Conservation (phyloP, 1,140 invertebrate genomes). For the Trachymyrmex septentrionalis region DNA sequence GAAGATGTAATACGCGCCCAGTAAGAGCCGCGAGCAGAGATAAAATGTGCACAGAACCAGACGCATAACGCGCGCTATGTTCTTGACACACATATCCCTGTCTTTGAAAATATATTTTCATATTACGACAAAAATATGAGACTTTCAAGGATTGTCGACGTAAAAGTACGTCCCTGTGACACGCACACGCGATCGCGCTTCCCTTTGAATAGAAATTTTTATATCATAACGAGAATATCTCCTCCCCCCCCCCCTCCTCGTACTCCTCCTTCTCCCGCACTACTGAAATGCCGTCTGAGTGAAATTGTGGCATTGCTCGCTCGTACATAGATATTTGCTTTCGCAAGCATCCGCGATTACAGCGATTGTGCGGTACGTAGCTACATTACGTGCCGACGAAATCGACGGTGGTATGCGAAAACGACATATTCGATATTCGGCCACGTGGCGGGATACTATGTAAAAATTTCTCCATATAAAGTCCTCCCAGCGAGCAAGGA, state of each 20-base stretch:
- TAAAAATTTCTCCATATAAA: not conserved
- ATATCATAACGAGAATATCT: slow-evolving; percentile 50
- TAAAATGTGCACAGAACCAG: not conserved
- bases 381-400: slow-evolving; percentile 36
- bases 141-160: slow-evolving; percentile 54
- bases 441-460: slow-evolving; percentile 14
- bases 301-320: slow-evolving; percentile 36
- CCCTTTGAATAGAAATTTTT: slow-evolving; percentile 58
- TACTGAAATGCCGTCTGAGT: slow-evolving; percentile 4
- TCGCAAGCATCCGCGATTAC: slow-evolving; percentile 32
- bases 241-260: too few species aligned
- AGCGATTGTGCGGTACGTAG: slow-evolving; percentile 37
- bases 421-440: slow-evolving; percentile 33
- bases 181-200: not conserved
- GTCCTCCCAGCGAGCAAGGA: not conserved
- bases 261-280: not conserved
- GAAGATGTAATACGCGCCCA: slow-evolving; percentile 23
- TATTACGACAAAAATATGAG: slow-evolving; percentile 63
- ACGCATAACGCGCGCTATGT: slow-evolving; percentile 20
- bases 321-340: slow-evolving; percentile 41
- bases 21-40: slow-evolving; percentile 10
- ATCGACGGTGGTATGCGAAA: slow-evolving; percentile 31
- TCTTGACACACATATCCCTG: slow-evolving; percentile 54
- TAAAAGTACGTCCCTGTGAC: slow-evolving; percentile 42
- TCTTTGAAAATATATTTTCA: slow-evolving; percentile 65